Base-by-base conservation (phyloP, 2,797 vertebrate genomes). In the Lates japonicus region DNA sequence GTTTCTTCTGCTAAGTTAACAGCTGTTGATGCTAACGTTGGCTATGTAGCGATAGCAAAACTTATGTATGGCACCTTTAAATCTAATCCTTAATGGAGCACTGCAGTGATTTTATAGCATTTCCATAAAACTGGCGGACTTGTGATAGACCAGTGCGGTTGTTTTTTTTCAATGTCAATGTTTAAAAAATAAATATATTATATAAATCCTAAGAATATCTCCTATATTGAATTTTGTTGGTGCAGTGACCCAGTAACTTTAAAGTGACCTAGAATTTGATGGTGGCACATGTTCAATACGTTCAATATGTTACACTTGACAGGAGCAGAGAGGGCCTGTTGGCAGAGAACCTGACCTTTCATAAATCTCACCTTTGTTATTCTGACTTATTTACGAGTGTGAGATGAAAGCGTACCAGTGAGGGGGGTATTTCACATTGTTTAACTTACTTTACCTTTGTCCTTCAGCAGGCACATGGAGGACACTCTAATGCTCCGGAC, bases 361-460 rank as follows among this genome's bases (percentile, higher is more conserved):
- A 78, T 81, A 74, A 83, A 81, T 80, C 82, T 82, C 70, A 63
- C 66, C 78, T 11, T 79, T 89, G 80, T 81, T 85, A 75, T 82
- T 79, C 41, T 58, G 77, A 82, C 52, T 75, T 89, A 78, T 87
- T 88, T 88, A 84, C 7, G 48, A 90, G 77, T 35, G 68, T 13
- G 42, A 84, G 67, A 87, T 88, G 44, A 87, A 88, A 80, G 73
- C 31, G 13, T 48, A 61, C n/a, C 71, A 69, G 79, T 62, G 77
- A 67, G 48, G 39, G 19, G 68, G 7, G 66, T 78, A 14, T 13
- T 81, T 76, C 42, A 68, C 76, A 69, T 65, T 67, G 78, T 87
- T 86, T 82, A 69, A 75, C 76, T 81, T 51, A 72, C 74, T 87
- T 90, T 87, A 75, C 70, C 70, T 78, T 79, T 80, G 88, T 78